Evolutionary conservation across 2,888 invertebrate species (phyloP).

Genomic region (Enchytraeus crypticus): DNA sequence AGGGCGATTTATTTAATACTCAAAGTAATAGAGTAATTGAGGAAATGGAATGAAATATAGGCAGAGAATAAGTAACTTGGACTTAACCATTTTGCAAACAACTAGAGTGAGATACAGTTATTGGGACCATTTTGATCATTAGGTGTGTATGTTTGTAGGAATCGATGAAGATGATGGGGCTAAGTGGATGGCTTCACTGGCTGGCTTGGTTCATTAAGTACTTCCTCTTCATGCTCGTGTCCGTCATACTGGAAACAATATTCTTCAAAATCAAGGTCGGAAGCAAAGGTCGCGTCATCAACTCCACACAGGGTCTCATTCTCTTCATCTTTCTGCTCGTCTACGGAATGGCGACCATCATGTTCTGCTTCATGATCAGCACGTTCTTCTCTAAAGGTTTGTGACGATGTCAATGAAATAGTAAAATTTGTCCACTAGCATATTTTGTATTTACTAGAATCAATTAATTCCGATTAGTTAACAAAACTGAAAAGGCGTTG

Average conservation of each 20-base stretch:
- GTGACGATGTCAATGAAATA: slow-evolving; percentile 14
- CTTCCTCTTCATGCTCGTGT: slow-evolving; percentile 60
- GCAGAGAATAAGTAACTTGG: too few species aligned
- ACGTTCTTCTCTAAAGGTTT: slow-evolving; percentile 70
- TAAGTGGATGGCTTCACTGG: slow-evolving; percentile 76
- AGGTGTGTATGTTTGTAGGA: too few species aligned
- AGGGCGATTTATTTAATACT: too few species aligned
- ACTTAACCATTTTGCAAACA: too few species aligned
- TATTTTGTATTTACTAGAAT: too few species aligned
- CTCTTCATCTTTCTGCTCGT: slow-evolving; percentile 64
- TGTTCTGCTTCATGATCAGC: slow-evolving; percentile 70
- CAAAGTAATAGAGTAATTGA: too few species aligned
- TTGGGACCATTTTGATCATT: too few species aligned
- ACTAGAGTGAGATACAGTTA: too few species aligned
- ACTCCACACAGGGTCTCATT: slow-evolving; percentile 60
- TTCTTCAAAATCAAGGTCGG: slow-evolving; percentile 33
- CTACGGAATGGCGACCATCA: slow-evolving; percentile 64
- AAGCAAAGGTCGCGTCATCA: slow-evolving; percentile 55
- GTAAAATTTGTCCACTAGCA: too few species aligned
- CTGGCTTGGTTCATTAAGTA: slow-evolving; percentile 74
- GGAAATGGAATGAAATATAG: too few species aligned
- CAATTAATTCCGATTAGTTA: too few species aligned
- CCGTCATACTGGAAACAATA: slow-evolving; percentile 52
- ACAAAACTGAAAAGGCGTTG: too few species aligned
- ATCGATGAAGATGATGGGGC: slow-evolving; percentile 84